Conservation (phyloP, 1,140 invertebrate genomes). For the Leguminivora glycinivorella region DNA sequence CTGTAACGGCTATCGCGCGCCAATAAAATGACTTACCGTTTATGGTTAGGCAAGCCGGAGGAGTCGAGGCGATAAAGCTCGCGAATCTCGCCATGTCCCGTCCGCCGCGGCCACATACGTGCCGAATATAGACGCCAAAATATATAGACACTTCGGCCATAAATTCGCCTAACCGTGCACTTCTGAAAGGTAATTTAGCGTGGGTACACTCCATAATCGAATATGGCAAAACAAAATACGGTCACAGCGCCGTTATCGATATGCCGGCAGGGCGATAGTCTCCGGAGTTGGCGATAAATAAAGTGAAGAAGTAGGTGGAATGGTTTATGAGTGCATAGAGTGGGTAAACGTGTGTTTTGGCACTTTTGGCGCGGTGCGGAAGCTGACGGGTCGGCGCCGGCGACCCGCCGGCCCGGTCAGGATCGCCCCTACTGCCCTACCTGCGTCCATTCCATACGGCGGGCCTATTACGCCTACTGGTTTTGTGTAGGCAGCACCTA, state of each 20-base stretch:
- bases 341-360: conserved; percentile 18
- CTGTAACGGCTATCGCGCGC: conserved; percentile 27
- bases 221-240: conserved; percentile 61
- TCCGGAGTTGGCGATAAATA: conserved; percentile 1
- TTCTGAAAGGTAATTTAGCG: conserved; percentile 44
- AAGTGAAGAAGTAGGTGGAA: conserved; percentile 26
- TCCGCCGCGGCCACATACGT: background rate
- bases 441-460: background rate
- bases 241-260: conserved; percentile 51
- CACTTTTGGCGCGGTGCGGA: background rate
- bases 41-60: conserved; percentile 17
- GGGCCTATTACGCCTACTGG: conserved; percentile 19
- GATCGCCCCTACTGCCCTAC: conserved; percentile 27
- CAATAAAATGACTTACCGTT: conserved; percentile 33
- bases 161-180: conserved; percentile 32
- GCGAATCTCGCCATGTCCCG: background rate
- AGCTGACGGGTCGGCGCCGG: conserved; percentile 17
- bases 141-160: conserved; percentile 11
- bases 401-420: conserved; percentile 29
- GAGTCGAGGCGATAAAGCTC: background rate
- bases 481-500: conserved; percentile 23
- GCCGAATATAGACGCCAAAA: conserved; percentile 2
- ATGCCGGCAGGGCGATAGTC: conserved; percentile 5
- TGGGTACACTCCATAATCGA: conserved; percentile 49
- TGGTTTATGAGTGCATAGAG: conserved; percentile 19